phyloP scores from a whole-genome alignment of 1,140 invertebrate genomes.

The Eumaeus atala region DNA sequence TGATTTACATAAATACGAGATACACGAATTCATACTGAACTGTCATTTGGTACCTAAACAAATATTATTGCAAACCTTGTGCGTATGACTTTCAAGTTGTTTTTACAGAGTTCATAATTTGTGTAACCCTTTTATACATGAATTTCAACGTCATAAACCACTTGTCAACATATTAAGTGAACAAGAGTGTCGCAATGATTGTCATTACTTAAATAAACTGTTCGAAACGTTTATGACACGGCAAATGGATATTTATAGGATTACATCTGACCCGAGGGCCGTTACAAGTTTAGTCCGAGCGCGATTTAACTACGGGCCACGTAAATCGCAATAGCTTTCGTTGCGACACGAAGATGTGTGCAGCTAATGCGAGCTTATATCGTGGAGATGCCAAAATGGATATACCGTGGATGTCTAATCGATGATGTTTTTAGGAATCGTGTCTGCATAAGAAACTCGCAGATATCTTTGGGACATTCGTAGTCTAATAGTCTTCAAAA shows the following conservation, averaged over 20 bases:
- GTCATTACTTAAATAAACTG: conserved; percentile 18
- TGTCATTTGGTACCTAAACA: too few species aligned
- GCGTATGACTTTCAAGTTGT: too few species aligned
- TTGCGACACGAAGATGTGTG: conserved; percentile 33
- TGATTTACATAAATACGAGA: too few species aligned
- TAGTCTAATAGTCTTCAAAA: too few species aligned
- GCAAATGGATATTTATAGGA: conserved; percentile 17
- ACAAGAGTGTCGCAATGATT: conserved; percentile 6
- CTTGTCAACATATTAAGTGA: conserved; percentile 6
- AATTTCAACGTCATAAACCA: neutral
- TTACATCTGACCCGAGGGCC: conserved; percentile 18
- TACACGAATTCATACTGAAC: too few species aligned
- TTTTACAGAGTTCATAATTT: too few species aligned
- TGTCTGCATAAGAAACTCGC: too few species aligned
- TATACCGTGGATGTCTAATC: too few species aligned
- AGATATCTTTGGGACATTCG: too few species aligned
- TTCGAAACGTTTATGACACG: conserved; percentile 8
- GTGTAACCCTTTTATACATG: too few species aligned
- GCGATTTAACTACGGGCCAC: conserved; percentile 29
- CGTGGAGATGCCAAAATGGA: conserved; percentile 5
- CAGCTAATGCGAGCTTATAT: conserved; percentile 17
- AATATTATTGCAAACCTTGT: too few species aligned
- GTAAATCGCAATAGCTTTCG: conserved; percentile 23
- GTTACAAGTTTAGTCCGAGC: conserved; percentile 29
- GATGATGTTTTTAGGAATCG: too few species aligned